Base-by-base conservation (phyloP, 2,888 invertebrate genomes). In the Morpho deidamia region DNA sequence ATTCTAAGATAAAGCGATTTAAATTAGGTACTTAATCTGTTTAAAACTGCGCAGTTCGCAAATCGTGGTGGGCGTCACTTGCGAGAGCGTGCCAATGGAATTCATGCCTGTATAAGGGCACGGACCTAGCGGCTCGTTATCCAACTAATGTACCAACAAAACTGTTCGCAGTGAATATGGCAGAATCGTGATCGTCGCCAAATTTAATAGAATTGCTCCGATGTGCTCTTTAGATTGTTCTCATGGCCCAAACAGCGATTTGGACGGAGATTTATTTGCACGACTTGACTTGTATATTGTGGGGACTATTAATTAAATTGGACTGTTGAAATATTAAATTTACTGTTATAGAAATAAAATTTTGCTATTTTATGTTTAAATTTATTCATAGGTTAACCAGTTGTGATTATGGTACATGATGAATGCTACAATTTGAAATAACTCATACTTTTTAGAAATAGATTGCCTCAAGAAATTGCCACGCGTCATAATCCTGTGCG, bases 21-120 rank as follows among this genome's bases (percentile, higher is more conserved):
- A 42, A 37, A 7, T 37, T 37, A n/a, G 12, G 41, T 11, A n/a
- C n/a, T n/a, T n/a, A 37, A 45, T 40, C 11, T 49, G 64, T 59
- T 23, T 11, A 62, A 10, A 45, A 59, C 72, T 72, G 56, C 11
- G 44, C 68, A 70, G 64, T 53, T 53, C 57, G 11, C 51, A 45
- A 59, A 44, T 62, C 66, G 64, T 59, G 65, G 70, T 71, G 68
- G 72, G 73, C 71, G 69, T 71, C 65, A 65, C 65, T 68, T 65
- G 61, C 61, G 65, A 61, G 59, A 67, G 59, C 55, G 62, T 60
- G 64, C 52, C 61, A 69, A 67, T 69, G 71, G 68, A 74, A 69
- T 72, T 74, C 70, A 64, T 64, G 66, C 55, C 56, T 65, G 64
- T 73, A 75, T 74, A 73, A 70, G 78, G 76, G 69, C 68, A 63